Percentiles rank a stretch among this genome's conserved stretches.
Evolutionary conservation across 1,140 invertebrate genomes (phyloP).

Genomic region (Holotrichia oblita): DNA sequence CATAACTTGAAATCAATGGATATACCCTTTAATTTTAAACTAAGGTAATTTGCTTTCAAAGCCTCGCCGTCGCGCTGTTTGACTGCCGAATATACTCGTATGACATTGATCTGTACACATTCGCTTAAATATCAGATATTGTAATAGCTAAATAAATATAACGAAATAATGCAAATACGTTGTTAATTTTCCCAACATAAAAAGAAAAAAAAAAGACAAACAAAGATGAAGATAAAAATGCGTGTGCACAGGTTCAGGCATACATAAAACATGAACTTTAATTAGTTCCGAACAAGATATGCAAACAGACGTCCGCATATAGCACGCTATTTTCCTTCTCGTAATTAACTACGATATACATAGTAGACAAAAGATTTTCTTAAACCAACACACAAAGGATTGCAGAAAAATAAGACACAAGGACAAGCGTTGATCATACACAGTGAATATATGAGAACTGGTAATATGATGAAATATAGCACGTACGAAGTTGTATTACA

Average conservation of each 20-base stretch:
- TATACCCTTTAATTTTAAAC: no score
- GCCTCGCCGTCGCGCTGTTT: no score
- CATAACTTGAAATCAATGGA: no score
- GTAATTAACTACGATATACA: not conserved
- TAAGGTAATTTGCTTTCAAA: no score
- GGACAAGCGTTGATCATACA: conserved; percentile 6
- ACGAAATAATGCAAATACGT: no score
- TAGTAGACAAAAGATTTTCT: conserved; percentile 12
- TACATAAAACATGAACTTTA: not conserved
- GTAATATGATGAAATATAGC: not conserved
- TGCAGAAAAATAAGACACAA: conserved; percentile 5
- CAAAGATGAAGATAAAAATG: conserved; percentile 1
- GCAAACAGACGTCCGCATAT: not conserved
- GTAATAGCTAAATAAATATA: no score
- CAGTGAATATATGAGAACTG: not conserved
- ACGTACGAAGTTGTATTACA: no score
- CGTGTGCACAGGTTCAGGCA: not conserved
- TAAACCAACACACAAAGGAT: not conserved
- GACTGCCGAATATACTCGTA: no score
- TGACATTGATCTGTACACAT: no score
- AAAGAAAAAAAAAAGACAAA: not conserved
- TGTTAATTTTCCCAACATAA: no score
- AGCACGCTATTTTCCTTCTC: not conserved
- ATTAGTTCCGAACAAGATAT: conserved; percentile 7
- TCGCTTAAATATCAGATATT: no score